Base-by-base conservation (phyloP, 2,888 invertebrate genomes). In the Gryllus longicercus region DNA sequence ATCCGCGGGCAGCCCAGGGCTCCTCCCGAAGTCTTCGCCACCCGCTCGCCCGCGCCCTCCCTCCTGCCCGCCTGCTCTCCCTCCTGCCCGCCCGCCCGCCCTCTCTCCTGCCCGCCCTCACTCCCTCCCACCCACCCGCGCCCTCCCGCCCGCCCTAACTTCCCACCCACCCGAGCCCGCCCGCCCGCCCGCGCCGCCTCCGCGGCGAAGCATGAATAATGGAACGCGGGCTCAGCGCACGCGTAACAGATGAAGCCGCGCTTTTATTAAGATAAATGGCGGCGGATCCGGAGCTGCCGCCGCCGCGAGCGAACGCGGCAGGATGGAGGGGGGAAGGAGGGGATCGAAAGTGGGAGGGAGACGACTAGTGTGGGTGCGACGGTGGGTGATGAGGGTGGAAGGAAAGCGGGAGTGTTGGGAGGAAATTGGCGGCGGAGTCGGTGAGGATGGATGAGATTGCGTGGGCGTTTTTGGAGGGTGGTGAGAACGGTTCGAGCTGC, bases 141-240 rank as follows among this genome's bases (percentile, higher is more conserved):
- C n/a, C n/a, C n/a, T n/a, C n/a, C n/a, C n/a, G n/a, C n/a, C n/a
- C n/a, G n/a, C n/a, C n/a, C n/a, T n/a, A n/a, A n/a, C n/a, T n/a
- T n/a, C n/a, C n/a, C n/a, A n/a, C n/a, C n/a, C n/a, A n/a, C n/a
- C n/a, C n/a, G n/a, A n/a, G 63, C 14, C 63, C 63, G 14, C 63
- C 63, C 63, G 16, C 63, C 10, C 63, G 18, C 18, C 63, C 14
- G 16, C 5, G 14, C 63, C 18, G 63, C 14, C 63, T 5, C 63
- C 63, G 63, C 63, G n/a, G 63, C 63, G 63, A 63, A 63, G 63
- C 63, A 63, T 63, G 63, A 63, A 63, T 63, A 63, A 63, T 63
- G 63, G 63, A 63, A 63, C 63, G 63, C 63, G n/a, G 63, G 63
- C 63, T 63, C 63, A 63, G 63, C 63, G 63, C 63, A n/a, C 63